Evolutionary conservation across 2,888 invertebrate genomes (phyloP), one percentile per base, ranked within the genome.

Genomic region (Leptarthrus brevirostris): DNA sequence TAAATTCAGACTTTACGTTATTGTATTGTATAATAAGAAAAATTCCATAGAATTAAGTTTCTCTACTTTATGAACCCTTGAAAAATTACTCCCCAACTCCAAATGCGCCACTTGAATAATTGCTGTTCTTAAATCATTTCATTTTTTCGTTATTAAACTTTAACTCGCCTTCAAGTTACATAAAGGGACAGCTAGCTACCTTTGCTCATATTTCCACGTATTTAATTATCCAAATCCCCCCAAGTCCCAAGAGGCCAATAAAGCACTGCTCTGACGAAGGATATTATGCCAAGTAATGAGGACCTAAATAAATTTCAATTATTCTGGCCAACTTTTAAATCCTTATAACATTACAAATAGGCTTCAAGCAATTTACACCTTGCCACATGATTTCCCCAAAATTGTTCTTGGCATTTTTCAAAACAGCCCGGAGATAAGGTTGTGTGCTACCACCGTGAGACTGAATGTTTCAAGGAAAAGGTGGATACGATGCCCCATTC

Each of bases 151-250:
- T 66, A 52, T 26, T 14, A 26, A 26, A 26, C 22, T 12, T 24
- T 47, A 14, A 20, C 3, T 18, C 12, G 8, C 40, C 52, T 16
- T n/a, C 12, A 18, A 40, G 40, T 20, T 36, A 58, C 40, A 61
- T 18, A 47, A 47, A 66, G 47, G 47, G 1, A 22, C 26, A n/a
- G n/a, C n/a, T n/a, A n/a, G n/a, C n/a, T n/a, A 66, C 64, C 69
- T 69, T 52, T 52, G 18, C n/a, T 52, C 69, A 69, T 34, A 52
- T 69, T 69, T 69, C n/a, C 69, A 52, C 49, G 52, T 52, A 49
- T 52, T 69, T 69, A 49, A 69, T 69, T 69, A 52, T 26, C 5
- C 49, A 69, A 69, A 69, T 34, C 18, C 69, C n/a, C n/a, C n/a
- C n/a, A n/a, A 4, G 52, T n/a, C 52, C 47, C 64, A 26, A 66